Evolutionary conservation across 2,888 invertebrate species (phyloP).

Genomic region (Xestobium rufovillosum): DNA sequence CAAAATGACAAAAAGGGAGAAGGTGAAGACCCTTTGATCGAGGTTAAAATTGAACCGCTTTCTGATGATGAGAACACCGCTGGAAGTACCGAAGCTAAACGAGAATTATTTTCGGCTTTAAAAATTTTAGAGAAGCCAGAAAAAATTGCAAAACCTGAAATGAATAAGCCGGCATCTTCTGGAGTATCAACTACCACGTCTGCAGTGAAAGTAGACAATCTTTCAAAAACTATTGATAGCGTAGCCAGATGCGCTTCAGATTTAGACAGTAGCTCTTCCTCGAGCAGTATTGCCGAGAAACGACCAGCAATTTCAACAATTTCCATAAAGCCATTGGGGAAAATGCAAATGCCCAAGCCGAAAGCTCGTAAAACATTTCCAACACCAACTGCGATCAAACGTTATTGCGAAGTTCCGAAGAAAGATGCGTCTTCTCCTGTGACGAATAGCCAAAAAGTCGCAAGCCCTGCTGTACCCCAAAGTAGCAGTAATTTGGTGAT

Average conservation of each 20-base stretch:
- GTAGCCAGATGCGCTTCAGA: conserved; percentile 22
- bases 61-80: conserved; percentile 30
- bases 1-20: neutral
- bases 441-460: too few species aligned
- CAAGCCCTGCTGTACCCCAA: conserved; percentile 5
- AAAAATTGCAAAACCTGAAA: conserved; percentile 28
- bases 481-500: conserved; percentile 22
- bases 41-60: conserved; percentile 37
- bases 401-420: conserved; percentile 2
- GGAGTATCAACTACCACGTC: too few species aligned
- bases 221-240: conserved; percentile 26
- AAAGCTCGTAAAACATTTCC: conserved; percentile 38
- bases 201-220: conserved; percentile 24
- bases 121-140: conserved; percentile 35
- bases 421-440: conserved; percentile 2
- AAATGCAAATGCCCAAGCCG: conserved; percentile 30
- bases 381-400: conserved; percentile 21
- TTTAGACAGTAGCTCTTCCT: conserved; percentile 1
- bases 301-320: too few species aligned
- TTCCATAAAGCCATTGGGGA: conserved; percentile 35
- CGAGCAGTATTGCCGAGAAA: conserved; percentile 1
- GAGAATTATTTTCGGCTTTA: conserved; percentile 36
- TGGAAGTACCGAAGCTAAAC: conserved; percentile 33
- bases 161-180: too few species aligned
- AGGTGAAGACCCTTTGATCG: conserved; percentile 17